Evolutionary conservation across 2,888 invertebrate species (phyloP), one percentile per base, ranked within the genome.

Genomic region (Trisateles emortualis): DNA sequence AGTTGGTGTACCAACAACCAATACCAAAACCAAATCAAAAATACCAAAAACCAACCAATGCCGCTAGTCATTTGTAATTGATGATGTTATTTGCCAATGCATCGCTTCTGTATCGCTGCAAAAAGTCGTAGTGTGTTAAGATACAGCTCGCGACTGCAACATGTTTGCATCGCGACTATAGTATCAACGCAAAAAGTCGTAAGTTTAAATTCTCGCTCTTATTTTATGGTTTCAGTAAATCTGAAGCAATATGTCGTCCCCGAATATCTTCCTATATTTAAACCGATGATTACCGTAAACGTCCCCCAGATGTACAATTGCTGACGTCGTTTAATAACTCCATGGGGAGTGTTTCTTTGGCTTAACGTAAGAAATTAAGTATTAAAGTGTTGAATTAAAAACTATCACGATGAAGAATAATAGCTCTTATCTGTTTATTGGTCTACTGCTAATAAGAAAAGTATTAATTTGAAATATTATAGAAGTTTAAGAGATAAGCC

Each of bases 231-330:
- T 22, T 22, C 2, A 32, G 3, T 5, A 32, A 4, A 32, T 32
- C 32, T n/a, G 6, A 13, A n/a, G 32, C 13, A 32, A 13, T 32
- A 32, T 11, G 13, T 32, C 11, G 11, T 16, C 13, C 14, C 6
- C 14, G 14, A 33, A 33, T 33, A 14, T 3, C 22, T 22, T 26
- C 26, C 13, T 49, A 19, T 33, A 2, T 6, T 38, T 32, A 39
- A 29, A 10, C 39, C 33, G 41, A 53, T 57, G 65, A 64, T 66
- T 64, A 66, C 50, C 10, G 32, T 36, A 9, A 54, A 61, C 24
- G 55, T 32, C 38, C 17, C 61, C 70, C 68, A 53, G 52, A 55
- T 51, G 58, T 58, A 55, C 53, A 39, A 49, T 52, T 49, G 36
- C 47, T 54, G 40, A 43, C 58, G 45, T 62, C 49, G 43, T 70